Evolutionary conservation across 2,113 vertebrate species (phyloP).

Genomic region (Oceanites oceanicus): DNA sequence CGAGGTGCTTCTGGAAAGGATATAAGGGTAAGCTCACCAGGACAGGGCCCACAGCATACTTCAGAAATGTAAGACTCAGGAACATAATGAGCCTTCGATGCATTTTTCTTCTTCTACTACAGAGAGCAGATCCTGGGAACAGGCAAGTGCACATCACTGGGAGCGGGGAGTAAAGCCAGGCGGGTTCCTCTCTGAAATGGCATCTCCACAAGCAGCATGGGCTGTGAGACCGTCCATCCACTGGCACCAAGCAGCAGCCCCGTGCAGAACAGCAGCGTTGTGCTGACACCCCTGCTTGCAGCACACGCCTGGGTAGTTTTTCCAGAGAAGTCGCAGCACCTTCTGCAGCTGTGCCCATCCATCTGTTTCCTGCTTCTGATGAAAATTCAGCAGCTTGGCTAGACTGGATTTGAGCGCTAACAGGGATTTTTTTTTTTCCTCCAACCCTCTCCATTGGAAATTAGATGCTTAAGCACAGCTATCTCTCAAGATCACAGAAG

Average conservation of each 20-base stretch:
- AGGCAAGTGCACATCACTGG: fast-evolving
- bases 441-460: not conserved
- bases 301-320: not conserved
- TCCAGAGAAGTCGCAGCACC: not conserved
- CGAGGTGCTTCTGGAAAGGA: not conserved
- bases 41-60: not conserved
- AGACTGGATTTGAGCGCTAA: not conserved
- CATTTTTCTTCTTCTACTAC: not conserved
- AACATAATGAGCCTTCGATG: not conserved
- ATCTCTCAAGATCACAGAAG: not conserved
- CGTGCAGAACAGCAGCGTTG: fast-evolving
- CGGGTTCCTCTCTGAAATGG: not conserved
- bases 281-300: not conserved
- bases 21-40: not conserved
- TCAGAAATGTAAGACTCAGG: not conserved
- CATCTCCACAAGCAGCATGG: not conserved
- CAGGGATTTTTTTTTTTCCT: not conserved
- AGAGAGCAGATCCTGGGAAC: not conserved
- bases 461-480: not conserved
- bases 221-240: not conserved
- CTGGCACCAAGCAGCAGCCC: fast-evolving
- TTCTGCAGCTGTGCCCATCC: not conserved
- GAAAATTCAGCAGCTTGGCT: not conserved
- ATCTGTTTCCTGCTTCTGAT: constrained; percentile 39
- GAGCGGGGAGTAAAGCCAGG: not conserved